Conservation (phyloP, 2,888 invertebrate species). For the Meta bourneti region DNA sequence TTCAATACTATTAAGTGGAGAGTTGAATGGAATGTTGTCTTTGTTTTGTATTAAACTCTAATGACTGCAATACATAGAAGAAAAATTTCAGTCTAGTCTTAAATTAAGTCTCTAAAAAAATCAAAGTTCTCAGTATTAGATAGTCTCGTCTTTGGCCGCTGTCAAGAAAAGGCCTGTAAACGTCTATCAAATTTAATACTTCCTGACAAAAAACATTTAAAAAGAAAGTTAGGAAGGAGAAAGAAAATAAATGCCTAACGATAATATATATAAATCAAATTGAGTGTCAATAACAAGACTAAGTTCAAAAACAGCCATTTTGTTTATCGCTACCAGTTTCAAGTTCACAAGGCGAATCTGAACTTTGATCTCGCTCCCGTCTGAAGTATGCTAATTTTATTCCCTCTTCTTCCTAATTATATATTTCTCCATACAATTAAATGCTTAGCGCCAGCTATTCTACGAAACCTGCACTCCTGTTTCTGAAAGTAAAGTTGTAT, state of each 20-base stretch:
- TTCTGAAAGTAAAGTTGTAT: too few relatives aligned
- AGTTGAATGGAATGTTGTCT: too few relatives aligned
- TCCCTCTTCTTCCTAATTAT: conserved; percentile 23
- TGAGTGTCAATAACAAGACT: neutral
- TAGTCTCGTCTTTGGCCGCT: too few relatives aligned
- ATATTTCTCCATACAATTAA: conserved; percentile 37
- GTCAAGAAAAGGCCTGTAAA: neutral
- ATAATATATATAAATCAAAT: neutral
- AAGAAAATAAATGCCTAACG: neutral
- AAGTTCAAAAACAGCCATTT: neutral
- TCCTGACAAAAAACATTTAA: neutral
- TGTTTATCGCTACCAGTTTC: conserved; percentile 22
- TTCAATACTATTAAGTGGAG: too few relatives aligned
- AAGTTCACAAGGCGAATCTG: conserved; percentile 9
- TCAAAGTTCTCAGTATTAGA: too few relatives aligned
- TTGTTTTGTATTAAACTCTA: too few relatives aligned
- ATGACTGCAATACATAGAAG: too few relatives aligned
- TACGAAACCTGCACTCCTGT: neutral
- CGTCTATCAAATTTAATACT: neutral
- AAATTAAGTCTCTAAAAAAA: too few relatives aligned
- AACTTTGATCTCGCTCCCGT: conserved; percentile 48
- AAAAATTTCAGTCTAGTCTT: too few relatives aligned
- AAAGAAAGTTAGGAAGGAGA: neutral
- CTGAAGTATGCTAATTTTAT: conserved; percentile 49
- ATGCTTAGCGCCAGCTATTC: conserved; percentile 23